A percentile compares a stretch with the other conserved stretches of the same genome.
Evolutionary conservation across 2,888 invertebrate genomes (phyloP).

Genomic region (Charanyca ferruginea): DNA sequence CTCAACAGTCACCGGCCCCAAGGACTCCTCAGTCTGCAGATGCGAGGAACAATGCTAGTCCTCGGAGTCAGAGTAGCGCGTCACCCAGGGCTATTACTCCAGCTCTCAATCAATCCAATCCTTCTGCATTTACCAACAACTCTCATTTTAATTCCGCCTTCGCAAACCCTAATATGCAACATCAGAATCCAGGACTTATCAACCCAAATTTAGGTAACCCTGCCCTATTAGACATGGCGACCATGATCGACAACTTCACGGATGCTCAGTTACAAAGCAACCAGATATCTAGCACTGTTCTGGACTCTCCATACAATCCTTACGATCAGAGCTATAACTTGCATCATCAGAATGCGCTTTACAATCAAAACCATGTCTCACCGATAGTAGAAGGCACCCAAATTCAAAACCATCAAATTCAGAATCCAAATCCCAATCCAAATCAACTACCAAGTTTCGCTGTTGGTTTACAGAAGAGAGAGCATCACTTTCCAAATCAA

Average conservation of each 20-base stretch:
- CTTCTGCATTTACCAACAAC: slow-evolving; percentile 82
- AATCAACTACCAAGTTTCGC: slow-evolving; percentile 87
- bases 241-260: slow-evolving; percentile 94
- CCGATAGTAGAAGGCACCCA: slow-evolving; percentile 86
- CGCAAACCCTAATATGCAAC: slow-evolving; percentile 87
- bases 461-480: slow-evolving; percentile 84
- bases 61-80: slow-evolving; percentile 89
- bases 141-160: slow-evolving; percentile 86
- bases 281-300: slow-evolving; percentile 96
- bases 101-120: slow-evolving; percentile 82
- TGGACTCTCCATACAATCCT: slow-evolving; percentile 93
- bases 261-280: slow-evolving; percentile 96
- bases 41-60: slow-evolving; percentile 83
- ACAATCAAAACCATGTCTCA: slow-evolving; percentile 90
- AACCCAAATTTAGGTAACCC: slow-evolving; percentile 89
- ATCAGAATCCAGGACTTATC: slow-evolving; percentile 84
- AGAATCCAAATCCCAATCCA: slow-evolving; percentile 80
- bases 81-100: slow-evolving; percentile 90
- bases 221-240: slow-evolving; percentile 93
- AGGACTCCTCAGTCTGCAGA: slow-evolving; percentile 84
- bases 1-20: slow-evolving; percentile 81
- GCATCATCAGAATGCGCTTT: slow-evolving; percentile 92
- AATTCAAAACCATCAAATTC: slow-evolving; percentile 80
- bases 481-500: slow-evolving; percentile 76
- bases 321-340: slow-evolving; percentile 93